These are phyloP conservation scores for Lumbricus terrestris DNA, from an alignment of 2,888 invertebrate genomes.

Conservation along the genomic window DNA sequence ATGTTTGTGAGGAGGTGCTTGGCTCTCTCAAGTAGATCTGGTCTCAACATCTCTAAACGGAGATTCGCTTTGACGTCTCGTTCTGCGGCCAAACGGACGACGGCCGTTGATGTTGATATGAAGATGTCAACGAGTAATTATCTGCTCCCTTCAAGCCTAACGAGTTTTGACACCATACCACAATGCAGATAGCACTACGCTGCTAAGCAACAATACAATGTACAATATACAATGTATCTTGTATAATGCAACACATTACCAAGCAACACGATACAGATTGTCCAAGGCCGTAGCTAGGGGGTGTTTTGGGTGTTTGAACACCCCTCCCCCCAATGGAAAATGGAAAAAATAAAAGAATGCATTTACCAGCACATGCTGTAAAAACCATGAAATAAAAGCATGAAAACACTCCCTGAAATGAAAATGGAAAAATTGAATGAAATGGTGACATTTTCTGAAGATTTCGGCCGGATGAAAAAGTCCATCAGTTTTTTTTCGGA, in stretches of 20 bases:
- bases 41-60: background rate
- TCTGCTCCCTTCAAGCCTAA: background rate
- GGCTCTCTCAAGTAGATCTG: background rate
- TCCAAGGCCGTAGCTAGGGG: too few relatives aligned
- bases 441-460: too few relatives aligned
- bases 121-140: background rate
- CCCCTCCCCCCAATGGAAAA: too few relatives aligned
- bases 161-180: background rate
- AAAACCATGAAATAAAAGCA: too few relatives aligned
- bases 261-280: background rate
- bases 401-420: too few relatives aligned
- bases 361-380: too few relatives aligned
- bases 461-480: too few relatives aligned
- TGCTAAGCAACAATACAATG: background rate
- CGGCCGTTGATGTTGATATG: background rate
- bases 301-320: too few relatives aligned
- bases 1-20: background rate
- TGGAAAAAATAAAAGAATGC: too few relatives aligned
- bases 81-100: background rate
- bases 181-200: background rate
- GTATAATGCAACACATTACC: background rate
- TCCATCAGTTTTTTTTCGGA: too few relatives aligned
- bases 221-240: too few relatives aligned
- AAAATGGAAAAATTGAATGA: too few relatives aligned
- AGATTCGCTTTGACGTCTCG: background rate